These are phyloP conservation scores for Nautilus pompilius DNA, from an alignment of 1,140 invertebrate species.

Conservation along the genomic window DNA sequence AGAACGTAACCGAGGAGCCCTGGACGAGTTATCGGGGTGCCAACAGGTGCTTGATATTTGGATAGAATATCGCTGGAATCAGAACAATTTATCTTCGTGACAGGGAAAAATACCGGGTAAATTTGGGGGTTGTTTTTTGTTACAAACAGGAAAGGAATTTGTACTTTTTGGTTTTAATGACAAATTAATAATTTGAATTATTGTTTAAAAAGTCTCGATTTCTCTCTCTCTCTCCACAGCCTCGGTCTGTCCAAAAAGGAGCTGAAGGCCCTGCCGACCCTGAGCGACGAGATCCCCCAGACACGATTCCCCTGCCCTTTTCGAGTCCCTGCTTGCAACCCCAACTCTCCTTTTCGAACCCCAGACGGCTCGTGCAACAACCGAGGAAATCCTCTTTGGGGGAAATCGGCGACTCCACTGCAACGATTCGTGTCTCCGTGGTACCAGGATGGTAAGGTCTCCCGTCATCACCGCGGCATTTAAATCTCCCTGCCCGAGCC, in stretches of 20 bases:
- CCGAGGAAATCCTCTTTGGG: slow-evolving; percentile 72
- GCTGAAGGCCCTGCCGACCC: background rate
- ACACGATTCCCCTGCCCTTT: slow-evolving; percentile 13
- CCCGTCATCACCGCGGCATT: background rate
- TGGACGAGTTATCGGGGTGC: no score
- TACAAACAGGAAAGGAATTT: no score
- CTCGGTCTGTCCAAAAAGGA: slow-evolving; percentile 2
- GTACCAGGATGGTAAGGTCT: slow-evolving; percentile 74
- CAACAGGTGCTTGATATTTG: no score
- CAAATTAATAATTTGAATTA: no score
- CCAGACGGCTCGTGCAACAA: slow-evolving; percentile 86
- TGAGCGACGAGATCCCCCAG: background rate
- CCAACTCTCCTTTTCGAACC: slow-evolving; percentile 14
- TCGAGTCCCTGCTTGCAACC: slow-evolving; percentile 16
- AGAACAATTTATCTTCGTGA: no score
- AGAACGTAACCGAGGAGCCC: no score
- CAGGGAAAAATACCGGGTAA: no score
- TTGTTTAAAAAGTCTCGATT: no score
- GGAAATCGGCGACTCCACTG: slow-evolving; percentile 74
- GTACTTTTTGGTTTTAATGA: no score
- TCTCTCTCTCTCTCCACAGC: background rate
- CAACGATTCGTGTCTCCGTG: slow-evolving; percentile 73
- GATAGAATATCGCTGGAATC: no score
- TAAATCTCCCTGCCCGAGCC: no score
- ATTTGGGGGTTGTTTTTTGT: no score